Base-by-base conservation (phyloP, 2,113 vertebrate species). In the Grammomys dolichurus region DNA sequence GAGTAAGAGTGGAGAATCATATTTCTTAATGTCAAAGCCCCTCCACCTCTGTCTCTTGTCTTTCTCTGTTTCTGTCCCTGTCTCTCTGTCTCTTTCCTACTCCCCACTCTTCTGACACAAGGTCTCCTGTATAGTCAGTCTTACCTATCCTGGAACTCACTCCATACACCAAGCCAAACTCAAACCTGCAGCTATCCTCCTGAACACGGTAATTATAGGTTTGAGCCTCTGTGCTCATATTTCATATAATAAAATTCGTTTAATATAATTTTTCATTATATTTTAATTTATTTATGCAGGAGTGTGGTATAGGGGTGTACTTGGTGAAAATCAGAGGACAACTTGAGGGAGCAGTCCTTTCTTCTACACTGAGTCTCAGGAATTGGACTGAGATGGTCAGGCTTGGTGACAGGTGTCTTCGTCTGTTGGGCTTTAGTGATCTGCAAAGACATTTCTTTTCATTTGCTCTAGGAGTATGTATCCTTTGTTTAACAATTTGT, bases 401-500 rank as follows among this genome's bases (percentile, higher is more conserved):
- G 19, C 33, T 81, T 81, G 51, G 51, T 56, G 33, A 56, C 26
- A 56, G 78, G 20, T 20, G 22, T 56, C 78, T 81, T 56, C 56
- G n/a, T 54, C 78, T n/a, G 31, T 51, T 33, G 7, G 46, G 76
- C 26, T 51, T 56, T 56, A 81, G 13, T 81, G 22, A 31, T 28
- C 65, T 17, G 73, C 70, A 81, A 33, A 65, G n/a, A 67, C n/a
- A 22, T 51, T 91, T 90, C 75, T 67, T 88, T 94, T 91, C 82
- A 69, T 88, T 94, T 89, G 22, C 70, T 77, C 28, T 5, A 84
- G 60, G 28, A 63, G 7, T 92, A 72, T 63, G 6, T 73, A 46
- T 20, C 76, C 11, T 36, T 94, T 58, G 60, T 89, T 89, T 94
- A 92, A 48, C 73, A 82, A 87, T 48, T 78, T 78, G 46, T 80